A percentile compares a stretch with the other conserved stretches of the same genome.
phyloP scores from a whole-genome alignment of 2,113 vertebrate genomes.

The Ploceus nigricollis region DNA sequence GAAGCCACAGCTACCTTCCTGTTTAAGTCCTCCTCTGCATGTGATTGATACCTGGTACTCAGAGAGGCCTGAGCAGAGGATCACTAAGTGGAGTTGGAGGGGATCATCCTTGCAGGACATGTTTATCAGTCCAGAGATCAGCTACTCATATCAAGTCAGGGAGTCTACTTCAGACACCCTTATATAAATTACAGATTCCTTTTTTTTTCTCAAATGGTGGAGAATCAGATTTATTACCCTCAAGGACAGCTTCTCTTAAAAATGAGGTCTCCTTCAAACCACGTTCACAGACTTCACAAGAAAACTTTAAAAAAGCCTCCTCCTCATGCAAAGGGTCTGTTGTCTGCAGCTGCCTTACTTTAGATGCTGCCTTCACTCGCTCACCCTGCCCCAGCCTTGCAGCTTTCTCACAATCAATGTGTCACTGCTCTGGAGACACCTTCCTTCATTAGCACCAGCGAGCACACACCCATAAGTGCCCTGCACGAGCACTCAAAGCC shows the following conservation, averaged over 20 bases:
- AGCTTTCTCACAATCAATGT: background rate
- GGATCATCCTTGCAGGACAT: background rate
- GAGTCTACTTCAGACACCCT: background rate
- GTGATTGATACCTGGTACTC: too few relatives aligned
- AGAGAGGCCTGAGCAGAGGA: background rate
- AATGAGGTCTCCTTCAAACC: background rate
- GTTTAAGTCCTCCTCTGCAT: background rate
- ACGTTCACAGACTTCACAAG: background rate
- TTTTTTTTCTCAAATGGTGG: background rate
- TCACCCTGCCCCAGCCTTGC: background rate
- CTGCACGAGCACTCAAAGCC: background rate
- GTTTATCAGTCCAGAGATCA: background rate
- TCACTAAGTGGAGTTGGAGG: background rate
- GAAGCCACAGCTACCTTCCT: background rate
- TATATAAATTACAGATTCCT: background rate
- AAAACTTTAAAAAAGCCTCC: background rate
- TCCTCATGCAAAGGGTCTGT: background rate
- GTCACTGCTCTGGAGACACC: background rate
- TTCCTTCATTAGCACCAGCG: fast-evolving
- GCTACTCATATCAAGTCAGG: background rate
- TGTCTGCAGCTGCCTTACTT: background rate
- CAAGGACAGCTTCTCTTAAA: background rate
- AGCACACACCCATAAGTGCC: background rate
- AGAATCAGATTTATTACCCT: background rate
- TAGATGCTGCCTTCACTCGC: background rate